These are phyloP conservation scores for Oasisia sp. DNA, from an alignment of 2,888 invertebrate species.

Conservation along the genomic window DNA sequence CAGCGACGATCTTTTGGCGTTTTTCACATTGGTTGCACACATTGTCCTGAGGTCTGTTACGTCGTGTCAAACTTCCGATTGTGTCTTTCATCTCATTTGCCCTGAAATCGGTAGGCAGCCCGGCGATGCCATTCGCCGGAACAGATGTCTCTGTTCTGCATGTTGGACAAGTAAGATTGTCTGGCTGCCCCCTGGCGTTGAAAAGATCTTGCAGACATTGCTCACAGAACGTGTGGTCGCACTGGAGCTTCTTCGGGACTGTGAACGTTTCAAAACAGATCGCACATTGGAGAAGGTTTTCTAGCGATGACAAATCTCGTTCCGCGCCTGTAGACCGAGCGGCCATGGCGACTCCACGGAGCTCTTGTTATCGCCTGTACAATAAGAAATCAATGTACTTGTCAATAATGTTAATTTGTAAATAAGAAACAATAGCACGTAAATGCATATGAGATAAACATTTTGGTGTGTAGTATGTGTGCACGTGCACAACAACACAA, in stretches of 20 bases:
- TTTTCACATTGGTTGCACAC: background rate
- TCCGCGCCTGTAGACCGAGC: background rate
- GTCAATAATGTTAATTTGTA: background rate
- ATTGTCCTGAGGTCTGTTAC: background rate
- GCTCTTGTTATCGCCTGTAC: background rate
- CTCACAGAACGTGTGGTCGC: constrained; percentile 45
- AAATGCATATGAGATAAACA: background rate
- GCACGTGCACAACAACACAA: too few relatives aligned
- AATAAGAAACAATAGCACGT: background rate
- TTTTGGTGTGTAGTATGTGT: background rate
- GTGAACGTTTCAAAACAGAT: constrained; percentile 44
- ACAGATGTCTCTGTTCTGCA: constrained; percentile 44
- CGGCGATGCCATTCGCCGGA: constrained; percentile 40
- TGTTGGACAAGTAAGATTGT: constrained; percentile 45
- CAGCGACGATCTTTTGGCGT: background rate
- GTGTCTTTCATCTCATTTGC: constrained; percentile 24
- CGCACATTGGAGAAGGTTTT: constrained; percentile 46
- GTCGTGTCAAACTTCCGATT: background rate
- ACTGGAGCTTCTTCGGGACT: constrained; percentile 44
- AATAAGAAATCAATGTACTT: background rate
- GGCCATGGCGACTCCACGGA: background rate
- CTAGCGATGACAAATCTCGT: too few relatives aligned
- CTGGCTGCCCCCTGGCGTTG: constrained; percentile 38
- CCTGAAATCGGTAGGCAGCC: constrained; percentile 44
- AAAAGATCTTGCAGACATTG: constrained; percentile 42